Conservation (phyloP, 2,113 vertebrate genomes). For the Uria aalge region DNA sequence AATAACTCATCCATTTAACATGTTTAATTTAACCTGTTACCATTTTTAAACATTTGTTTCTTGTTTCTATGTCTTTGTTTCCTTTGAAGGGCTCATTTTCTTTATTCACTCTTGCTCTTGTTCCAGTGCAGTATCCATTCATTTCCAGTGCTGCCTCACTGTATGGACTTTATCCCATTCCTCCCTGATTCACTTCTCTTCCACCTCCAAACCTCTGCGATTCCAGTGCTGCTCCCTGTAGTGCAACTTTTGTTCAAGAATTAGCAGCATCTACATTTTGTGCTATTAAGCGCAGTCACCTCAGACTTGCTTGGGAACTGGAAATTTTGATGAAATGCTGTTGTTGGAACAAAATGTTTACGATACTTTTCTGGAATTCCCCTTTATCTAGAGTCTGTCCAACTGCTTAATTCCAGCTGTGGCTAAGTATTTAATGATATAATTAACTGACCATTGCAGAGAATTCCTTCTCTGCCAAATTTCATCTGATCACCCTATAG, state of each 20-base stretch:
- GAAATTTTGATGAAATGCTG: background rate
- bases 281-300: background rate
- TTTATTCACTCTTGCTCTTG: background rate
- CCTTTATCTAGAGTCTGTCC: conserved; percentile 1
- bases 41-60: background rate
- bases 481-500: background rate
- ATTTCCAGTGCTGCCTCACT: background rate
- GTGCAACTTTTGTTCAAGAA: background rate
- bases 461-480: background rate
- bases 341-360: background rate
- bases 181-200: background rate
- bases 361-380: background rate
- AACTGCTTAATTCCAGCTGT: background rate
- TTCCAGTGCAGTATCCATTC: background rate
- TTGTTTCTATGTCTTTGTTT: background rate
- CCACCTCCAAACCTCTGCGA: background rate
- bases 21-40: background rate
- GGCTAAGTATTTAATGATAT: background rate
- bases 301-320: background rate
- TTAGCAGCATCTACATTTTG: background rate
- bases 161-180: background rate
- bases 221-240: background rate
- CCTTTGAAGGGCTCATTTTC: background rate
- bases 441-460: background rate
- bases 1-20: background rate